Conservation (phyloP, 2,888 invertebrate species). For the Clitarchus hookeri region DNA sequence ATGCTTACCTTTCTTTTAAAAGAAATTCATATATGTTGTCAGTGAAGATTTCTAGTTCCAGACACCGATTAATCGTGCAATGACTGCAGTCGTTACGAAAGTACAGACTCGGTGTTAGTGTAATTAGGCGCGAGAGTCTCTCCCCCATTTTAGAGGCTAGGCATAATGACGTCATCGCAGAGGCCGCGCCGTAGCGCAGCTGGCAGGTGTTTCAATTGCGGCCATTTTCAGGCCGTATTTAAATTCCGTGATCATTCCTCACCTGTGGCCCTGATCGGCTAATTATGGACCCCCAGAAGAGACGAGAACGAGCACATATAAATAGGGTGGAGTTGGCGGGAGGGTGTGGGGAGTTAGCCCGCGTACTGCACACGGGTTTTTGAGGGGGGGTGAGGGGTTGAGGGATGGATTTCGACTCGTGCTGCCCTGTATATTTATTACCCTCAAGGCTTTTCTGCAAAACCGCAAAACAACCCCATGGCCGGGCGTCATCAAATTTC, state of each 20-base stretch:
- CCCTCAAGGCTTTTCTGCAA: constrained; percentile 44
- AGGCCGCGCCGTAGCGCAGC: background rate
- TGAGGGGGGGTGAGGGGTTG: background rate
- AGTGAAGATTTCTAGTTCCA: too few relatives aligned
- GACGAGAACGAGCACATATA: background rate
- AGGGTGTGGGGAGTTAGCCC: constrained; percentile 19
- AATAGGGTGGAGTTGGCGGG: background rate
- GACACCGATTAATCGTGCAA: too few relatives aligned
- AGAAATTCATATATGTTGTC: too few relatives aligned
- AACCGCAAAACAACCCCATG: constrained; percentile 42
- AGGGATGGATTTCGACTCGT: constrained; percentile 35
- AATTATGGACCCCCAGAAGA: constrained; percentile 14
- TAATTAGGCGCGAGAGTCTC: background rate
- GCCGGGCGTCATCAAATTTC: constrained; percentile 39
- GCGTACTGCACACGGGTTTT: background rate
- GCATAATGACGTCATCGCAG: background rate
- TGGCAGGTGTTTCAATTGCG: constrained; percentile 14
- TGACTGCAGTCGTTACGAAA: too few relatives aligned
- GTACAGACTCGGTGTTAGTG: background rate
- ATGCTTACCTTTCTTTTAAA: too few relatives aligned
- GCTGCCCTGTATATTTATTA: constrained; percentile 42
- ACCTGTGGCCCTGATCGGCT: background rate
- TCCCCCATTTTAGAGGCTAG: background rate
- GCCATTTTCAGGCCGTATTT: constrained; percentile 14
- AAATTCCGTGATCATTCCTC: background rate